A percentile compares a stretch with the other conserved stretches of the same genome.
These are phyloP conservation scores for Phrynocephalus versicolor DNA, from an alignment of 2,113 vertebrate genomes.

Conservation along the genomic window DNA sequence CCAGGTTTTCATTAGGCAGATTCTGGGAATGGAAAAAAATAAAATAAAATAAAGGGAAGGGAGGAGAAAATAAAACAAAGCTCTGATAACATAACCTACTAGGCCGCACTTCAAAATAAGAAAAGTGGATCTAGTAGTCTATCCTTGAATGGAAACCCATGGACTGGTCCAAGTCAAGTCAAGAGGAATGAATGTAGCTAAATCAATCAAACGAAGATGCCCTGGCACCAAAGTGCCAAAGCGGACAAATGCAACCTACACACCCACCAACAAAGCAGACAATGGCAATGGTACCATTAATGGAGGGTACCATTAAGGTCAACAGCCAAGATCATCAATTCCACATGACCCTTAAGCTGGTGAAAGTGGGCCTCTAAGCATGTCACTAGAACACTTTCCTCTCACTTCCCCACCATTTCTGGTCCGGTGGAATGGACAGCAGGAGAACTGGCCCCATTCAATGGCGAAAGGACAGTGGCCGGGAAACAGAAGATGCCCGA, in stretches of 20 bases:
- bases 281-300: too few relatives aligned
- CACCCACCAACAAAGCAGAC: too few relatives aligned
- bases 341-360: too few relatives aligned
- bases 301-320: too few relatives aligned
- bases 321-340: too few relatives aligned
- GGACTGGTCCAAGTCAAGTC: background rate
- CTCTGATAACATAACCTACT: background rate
- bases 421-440: background rate
- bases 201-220: background rate
- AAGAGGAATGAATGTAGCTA: too few relatives aligned
- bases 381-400: background rate
- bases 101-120: background rate
- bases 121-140: background rate
- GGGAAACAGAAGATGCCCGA: background rate
- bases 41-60: background rate
- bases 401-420: background rate
- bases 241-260: background rate
- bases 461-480: background rate
- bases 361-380: background rate
- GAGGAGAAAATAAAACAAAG: too few relatives aligned
- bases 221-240: background rate
- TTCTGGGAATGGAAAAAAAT: background rate
- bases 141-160: background rate
- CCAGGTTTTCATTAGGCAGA: too few relatives aligned
- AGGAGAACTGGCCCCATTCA: background rate